Base-by-base conservation (phyloP, 2,888 invertebrate species). In the Cylloceria caligata region DNA sequence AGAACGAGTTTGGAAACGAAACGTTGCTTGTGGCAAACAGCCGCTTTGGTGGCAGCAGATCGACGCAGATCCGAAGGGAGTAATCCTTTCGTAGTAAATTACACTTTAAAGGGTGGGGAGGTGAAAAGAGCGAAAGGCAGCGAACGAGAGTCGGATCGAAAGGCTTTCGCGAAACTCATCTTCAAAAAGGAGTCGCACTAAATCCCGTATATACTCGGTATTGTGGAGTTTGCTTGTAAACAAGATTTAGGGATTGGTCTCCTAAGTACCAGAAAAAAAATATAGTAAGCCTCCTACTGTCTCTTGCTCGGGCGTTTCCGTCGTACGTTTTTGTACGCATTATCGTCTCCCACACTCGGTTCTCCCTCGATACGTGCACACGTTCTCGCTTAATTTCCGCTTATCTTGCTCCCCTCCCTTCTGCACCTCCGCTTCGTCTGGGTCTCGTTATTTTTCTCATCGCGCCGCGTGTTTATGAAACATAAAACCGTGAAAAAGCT, bases 401-500 rank as follows among this genome's bases (percentile, higher is more conserved):
- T 49, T 30, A 11, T 67, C 65, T 24, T 16, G 3, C 36, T n/a
- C 47, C 57, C 60, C 72, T 49, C 27, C 68, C 80, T n/a, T n/a
- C n/a, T n/a, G n/a, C n/a, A n/a, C 16, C 6, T 21, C 21, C 27
- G 60, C 45, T 21, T 64, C 52, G 11, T 52, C 62, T 16, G 30
- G 47, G 65, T 67, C 67, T 16, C 65, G 9, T 82, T 72, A 55
- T 62, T 68, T 76, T 73, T 57, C 60, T 30, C 77, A 60, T 42
- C 71, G 60, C 47, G 36, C 75, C 76, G 81, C 62, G 83, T 92
- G 91, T 92, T 92, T 92, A 91, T 91, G 92, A 92, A 92, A 92
- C 88, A 88, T 90, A 91, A 92, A 92, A 92, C 92, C 89, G 91
- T 91, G 92, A 92, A 92, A 92, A 92, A 90, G 88, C 88, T 90